Base-by-base conservation (phyloP, 92 coral and sea anemone species). In the Isaurus tuberculatus region DNA sequence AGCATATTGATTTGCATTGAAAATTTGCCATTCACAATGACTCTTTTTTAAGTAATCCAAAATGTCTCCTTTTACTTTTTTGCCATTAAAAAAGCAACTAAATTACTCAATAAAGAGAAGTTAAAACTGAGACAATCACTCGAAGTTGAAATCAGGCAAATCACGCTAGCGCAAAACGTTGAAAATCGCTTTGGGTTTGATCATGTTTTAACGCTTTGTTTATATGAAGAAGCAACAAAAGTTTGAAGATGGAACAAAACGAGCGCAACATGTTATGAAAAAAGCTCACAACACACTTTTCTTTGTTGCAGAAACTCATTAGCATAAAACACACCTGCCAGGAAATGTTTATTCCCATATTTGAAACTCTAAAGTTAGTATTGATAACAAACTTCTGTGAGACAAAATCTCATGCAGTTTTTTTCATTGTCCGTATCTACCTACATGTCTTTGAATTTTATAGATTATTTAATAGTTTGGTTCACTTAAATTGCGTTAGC, bases 281-380 rank as follows among this genome's bases (percentile, higher is more conserved):
- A 53, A 20, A 7, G 48, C 58, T n/a, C 66, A 58, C 53, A 77
- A 55, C 27, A 34, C 70, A 77, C 31, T 25, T 58, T 40, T 77
- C 82, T 77, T 77, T 77, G 82, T 77, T 77, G 70, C 70, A 2
- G 34, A 28, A 60, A 81, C 85, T 83, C 71, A 94, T 94, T 94
- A 86, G 72, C 98, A 94, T 94, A 91, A 22, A 70, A 33, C 75
- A 67, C 98, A 94, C 93, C 98, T 94, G 98, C 68, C 87, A 49
- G 30, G 19, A 8, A 17, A 37, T 94, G 92, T 94, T 87, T 91
- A 86, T 89, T 93, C 95, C 57, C 93, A 85, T 74, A 86, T 84
- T 75, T 71, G 89, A 91, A 86, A 89, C 95, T 86, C 86, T 72
- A 85, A 91, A 85, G 85, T 85, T 44, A 73, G 73, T 42, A 53